A percentile compares a stretch with the other conserved stretches of the same genome.
Conservation (phyloP, 2,797 vertebrate genomes). For the Sus cebifrons region DNA sequence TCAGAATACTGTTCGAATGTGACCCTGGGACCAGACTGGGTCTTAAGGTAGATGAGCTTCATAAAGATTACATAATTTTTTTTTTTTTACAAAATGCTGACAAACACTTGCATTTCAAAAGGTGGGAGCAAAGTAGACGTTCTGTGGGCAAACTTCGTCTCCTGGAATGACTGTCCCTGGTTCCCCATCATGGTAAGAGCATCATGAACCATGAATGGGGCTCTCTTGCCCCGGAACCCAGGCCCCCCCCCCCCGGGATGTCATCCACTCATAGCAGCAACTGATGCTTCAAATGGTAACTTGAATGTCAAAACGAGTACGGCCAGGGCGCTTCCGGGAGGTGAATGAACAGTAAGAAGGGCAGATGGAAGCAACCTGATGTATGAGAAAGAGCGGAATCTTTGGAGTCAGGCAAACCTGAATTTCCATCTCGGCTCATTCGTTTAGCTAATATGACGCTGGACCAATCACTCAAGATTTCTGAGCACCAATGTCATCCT, state of each 20-base stretch:
- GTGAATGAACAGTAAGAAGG: background rate
- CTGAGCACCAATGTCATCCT: background rate
- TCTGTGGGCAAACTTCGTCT: background rate
- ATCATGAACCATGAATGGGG: background rate
- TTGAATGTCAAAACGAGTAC: background rate
- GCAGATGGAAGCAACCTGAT: background rate
- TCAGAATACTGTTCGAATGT: conserved; percentile 31
- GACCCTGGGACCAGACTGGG: background rate
- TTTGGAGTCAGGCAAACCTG: background rate
- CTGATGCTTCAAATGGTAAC: background rate
- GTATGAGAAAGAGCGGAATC: conserved; percentile 28
- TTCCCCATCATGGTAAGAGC: background rate
- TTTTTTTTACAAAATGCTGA: background rate
- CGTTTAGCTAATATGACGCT: background rate
- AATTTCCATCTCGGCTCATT: background rate
- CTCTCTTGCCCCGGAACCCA: background rate
- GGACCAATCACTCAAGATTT: conserved; percentile 30
- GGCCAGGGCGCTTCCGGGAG: background rate
- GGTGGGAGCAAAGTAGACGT: background rate
- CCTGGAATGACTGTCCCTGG: background rate
- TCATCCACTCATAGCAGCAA: background rate
- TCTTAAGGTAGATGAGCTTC: background rate
- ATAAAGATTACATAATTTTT: background rate
- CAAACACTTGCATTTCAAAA: conserved; percentile 37
- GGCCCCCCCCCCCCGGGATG: background rate